Percentiles rank a stretch among this genome's conserved stretches.
phyloP scores from a whole-genome alignment of 2,113 vertebrate species.

The Oncorhynchus clarkii region DNA sequence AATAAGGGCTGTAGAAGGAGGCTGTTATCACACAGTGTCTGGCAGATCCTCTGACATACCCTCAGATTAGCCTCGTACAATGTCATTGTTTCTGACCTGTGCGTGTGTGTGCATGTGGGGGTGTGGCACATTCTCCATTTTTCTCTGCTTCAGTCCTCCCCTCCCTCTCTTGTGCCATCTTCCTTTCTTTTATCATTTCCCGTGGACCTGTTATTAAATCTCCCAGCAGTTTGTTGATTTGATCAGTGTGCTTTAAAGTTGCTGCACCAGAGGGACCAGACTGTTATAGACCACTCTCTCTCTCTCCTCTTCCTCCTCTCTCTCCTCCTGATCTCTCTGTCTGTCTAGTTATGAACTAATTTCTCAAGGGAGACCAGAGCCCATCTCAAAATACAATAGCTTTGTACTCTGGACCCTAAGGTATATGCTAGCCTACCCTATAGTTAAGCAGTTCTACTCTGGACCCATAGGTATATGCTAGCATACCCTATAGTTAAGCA shows the following conservation, averaged over 20 bases:
- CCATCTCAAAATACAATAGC: neutral
- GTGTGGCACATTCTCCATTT: neutral
- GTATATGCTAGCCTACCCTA: no score
- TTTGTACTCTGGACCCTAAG: neutral
- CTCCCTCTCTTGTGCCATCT: neutral
- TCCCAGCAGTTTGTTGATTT: conserved; percentile 58
- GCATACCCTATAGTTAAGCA: no score
- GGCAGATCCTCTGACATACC: conserved; percentile 50
- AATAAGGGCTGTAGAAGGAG: conserved; percentile 39
- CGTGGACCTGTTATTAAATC: conserved; percentile 47
- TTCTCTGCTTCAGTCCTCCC: conserved; percentile 3
- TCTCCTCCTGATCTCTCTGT: neutral
- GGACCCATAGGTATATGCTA: no score
- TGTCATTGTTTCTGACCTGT: conserved; percentile 34
- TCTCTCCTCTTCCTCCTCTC: neutral
- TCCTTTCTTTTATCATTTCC: conserved; percentile 1
- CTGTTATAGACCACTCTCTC: conserved; percentile 35
- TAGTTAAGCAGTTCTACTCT: no score
- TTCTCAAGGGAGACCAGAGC: conserved; percentile 37
- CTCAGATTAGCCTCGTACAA: conserved; percentile 46
- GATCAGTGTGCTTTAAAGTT: conserved; percentile 52
- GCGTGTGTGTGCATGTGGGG: neutral
- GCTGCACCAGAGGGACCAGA: conserved; percentile 44
- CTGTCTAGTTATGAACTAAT: conserved; percentile 33
- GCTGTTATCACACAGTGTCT: conserved; percentile 47